Evolutionary conservation across 92 coral and sea anemone species (phyloP), one percentile per base, ranked within the genome.

Genomic region (Palythoa caribaeorum): DNA sequence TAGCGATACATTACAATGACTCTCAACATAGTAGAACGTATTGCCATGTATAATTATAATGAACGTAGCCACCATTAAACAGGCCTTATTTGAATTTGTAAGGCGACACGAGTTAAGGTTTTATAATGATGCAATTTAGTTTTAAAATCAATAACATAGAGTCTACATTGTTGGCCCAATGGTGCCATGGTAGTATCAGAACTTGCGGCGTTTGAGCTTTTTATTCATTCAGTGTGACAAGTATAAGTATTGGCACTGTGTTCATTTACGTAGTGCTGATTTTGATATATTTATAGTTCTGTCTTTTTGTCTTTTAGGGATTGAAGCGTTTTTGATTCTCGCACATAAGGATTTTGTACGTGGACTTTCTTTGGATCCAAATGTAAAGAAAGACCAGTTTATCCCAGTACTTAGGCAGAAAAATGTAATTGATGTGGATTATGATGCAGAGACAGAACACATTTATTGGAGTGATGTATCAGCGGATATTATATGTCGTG

Each of bases 401-500:
- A 92, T 96, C 15, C 93, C 99, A 16, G 88, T 89, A n/a, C 68
- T 90, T 11, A 89, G 76, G 62, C 92, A 87, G 8, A 87, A 44
- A n/a, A 94, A 93, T 79, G 98, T 96, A 16, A 96, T 97, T 37
- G 96, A 87, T 16, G 93, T 97, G 9, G 98, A 92, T 84, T 91
- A 89, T 79, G 97, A 96, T 79, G 91, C 73, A 38, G 77, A 83
- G 15, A 95, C 88, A 36, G 91, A 89, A 35, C 93, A 77, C 20
- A 53, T 97, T 38, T 97, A 91, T 83, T 97, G 99, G 99, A 96
- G 96, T 85, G 99, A 97, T 37, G 87, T 96, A 72, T 68, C 84
- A 17, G 92, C 93, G 38, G 94, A 94, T 60, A 73, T 93, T 4
- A 94, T 95, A 80, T 95, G 94, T 3, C 90, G 94, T 35, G 89